Base-by-base conservation (phyloP, 2,797 vertebrate genomes). In the Phataginus tricuspis region DNA sequence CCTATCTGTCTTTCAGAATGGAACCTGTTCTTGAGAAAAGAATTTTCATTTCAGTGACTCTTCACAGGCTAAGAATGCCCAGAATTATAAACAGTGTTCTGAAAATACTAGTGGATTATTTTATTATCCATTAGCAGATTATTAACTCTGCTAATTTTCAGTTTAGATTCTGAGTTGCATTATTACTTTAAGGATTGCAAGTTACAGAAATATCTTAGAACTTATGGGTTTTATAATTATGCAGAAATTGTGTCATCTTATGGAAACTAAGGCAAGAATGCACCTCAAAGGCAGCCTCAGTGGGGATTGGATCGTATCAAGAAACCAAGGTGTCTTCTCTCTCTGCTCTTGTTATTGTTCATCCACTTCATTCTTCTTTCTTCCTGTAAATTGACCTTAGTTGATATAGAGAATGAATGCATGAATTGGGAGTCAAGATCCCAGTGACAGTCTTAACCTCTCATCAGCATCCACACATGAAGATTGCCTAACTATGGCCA, bases 1-100 rank as follows among this genome's bases (percentile, higher is more conserved):
- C 66, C 92, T 91, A 72, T 84, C 27, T 85, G 31, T 25, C 37
- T 80, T 75, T 91, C 85, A 93, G 18, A 93, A 71, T 82, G 37
- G 6, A 75, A 71, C 39, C 23, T 29, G 82, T 59, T 82, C 53
- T 78, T 71, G 13, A 85, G 19, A 29, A 89, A 34, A 77, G 45
- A 80, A 59, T 71, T 80, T 96, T 88, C 86, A 75, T 68, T 39
- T 55, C 23, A 49, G 51, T 80, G 37, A 80, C 27, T 92, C 37
- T 85, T 80, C 37, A 79, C 45, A 59, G 7, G 8, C 18, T 31
- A 51, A 68, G 39, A 91, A 72, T 61, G 89, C 34, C 5, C 31
- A 77, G 31, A n/a, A 72, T 59, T 4, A n/a, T 64, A 53, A 71
- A 72, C 11, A 72, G 72, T 0, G 21, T 49, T 71, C 80, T 61